These are phyloP conservation scores for Paedocypris micromegethes DNA, from an alignment of 2,797 vertebrate species.

Conservation along the genomic window DNA sequence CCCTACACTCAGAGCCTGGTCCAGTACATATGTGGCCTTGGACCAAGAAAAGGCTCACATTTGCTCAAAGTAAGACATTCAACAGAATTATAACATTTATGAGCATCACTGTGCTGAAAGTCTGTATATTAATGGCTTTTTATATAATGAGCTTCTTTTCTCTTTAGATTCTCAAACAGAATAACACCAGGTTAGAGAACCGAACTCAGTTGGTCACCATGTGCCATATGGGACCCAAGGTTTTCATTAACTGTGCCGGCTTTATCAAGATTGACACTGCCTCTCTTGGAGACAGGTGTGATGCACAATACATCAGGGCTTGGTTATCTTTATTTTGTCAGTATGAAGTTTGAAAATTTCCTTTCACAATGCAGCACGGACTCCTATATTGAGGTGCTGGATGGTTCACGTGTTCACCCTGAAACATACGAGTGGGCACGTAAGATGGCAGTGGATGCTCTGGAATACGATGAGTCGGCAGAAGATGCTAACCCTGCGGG, in stretches of 20 bases:
- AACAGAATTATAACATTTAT: neutral
- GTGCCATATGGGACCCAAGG: conserved; percentile 99
- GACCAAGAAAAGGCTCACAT: conserved; percentile 92
- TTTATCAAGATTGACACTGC: conserved; percentile 99
- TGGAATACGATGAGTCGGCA: conserved; percentile 95
- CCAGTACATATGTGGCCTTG: conserved; percentile 93
- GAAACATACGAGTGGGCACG: conserved; percentile 98
- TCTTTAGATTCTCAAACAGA: conserved; percentile 92
- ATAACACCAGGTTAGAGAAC: conserved; percentile 96
- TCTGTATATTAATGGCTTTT: too few relatives aligned
- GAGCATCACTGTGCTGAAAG: too few relatives aligned
- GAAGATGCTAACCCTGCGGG: conserved; percentile 97
- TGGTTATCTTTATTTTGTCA: neutral
- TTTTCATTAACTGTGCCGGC: conserved; percentile 98
- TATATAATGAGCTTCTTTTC: too few relatives aligned
- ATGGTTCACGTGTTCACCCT: conserved; percentile 95
- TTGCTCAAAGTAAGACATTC: conserved; percentile 81
- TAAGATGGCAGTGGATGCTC: conserved; percentile 98
- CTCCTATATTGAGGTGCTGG: conserved; percentile 96
- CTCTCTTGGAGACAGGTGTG: conserved; percentile 92
- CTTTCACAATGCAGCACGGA: conserved; percentile 76
- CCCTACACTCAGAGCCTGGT: conserved; percentile 94
- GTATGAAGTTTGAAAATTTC: neutral
- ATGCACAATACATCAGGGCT: neutral
- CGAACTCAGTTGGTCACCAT: conserved; percentile 97